Evolutionary conservation across 2,888 invertebrate species (phyloP).

Genomic region (Drosophila testacea): DNA sequence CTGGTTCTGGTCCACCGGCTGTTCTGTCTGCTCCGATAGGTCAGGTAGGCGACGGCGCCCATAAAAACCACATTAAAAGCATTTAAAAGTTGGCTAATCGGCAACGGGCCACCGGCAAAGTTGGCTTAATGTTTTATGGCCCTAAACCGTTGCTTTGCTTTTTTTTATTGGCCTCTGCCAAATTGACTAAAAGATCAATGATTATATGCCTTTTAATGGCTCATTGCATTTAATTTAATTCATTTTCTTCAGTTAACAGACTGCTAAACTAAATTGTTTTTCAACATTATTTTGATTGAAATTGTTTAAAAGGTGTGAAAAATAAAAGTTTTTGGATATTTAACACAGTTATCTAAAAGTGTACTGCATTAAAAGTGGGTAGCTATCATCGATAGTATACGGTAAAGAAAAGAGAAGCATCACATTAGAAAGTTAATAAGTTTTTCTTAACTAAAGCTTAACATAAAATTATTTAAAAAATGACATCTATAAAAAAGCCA

Average conservation of each 20-base stretch:
- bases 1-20: neutral
- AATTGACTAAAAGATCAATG: conserved; percentile 81
- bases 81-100: conserved; percentile 78
- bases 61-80: conserved; percentile 76
- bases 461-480: neutral
- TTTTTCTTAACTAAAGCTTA: neutral
- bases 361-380: neutral
- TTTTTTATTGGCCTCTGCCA: conserved; percentile 59
- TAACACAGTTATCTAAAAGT: neutral
- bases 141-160: conserved; percentile 38
- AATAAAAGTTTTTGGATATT: neutral
- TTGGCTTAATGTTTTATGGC: conserved; percentile 65
- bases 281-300: neutral
- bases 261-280: neutral
- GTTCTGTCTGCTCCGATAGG: neutral
- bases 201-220: conserved; percentile 73
- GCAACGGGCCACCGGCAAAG: conserved; percentile 53
- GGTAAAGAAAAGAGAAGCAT: too few species aligned
- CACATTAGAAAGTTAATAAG: neutral
- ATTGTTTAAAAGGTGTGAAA: neutral
- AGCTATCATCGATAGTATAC: neutral
- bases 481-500: conserved; percentile 1
- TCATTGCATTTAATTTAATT: conserved; percentile 76
- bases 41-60: conserved; percentile 47
- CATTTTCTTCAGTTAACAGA: conserved; percentile 40